These are phyloP conservation scores for Trachelipus rathkii DNA, from an alignment of 1,140 invertebrate species.

Conservation along the genomic window DNA sequence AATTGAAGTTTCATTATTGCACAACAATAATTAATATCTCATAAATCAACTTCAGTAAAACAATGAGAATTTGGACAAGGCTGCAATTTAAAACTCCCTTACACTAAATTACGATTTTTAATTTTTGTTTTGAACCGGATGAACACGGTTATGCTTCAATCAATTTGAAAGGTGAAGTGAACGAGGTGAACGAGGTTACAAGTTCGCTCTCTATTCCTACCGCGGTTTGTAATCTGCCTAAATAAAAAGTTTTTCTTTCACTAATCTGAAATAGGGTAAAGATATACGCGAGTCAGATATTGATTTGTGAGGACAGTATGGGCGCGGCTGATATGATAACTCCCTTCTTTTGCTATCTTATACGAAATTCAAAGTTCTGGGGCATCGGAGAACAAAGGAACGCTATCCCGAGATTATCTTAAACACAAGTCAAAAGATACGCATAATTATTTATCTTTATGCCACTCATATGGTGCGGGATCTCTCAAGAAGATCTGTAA, in stretches of 20 bases:
- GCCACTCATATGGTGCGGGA: background rate
- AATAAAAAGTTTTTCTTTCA: background rate
- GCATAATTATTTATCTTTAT: no score
- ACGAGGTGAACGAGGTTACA: background rate
- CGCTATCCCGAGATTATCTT: background rate
- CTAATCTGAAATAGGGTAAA: background rate
- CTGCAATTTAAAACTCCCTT: background rate
- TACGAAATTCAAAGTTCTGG: no score
- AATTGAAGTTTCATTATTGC: no score
- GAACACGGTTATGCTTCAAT: background rate
- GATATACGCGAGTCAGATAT: background rate
- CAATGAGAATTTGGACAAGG: background rate
- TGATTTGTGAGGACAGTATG: no score
- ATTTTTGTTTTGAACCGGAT: conserved; percentile 7
- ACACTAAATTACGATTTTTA: background rate
- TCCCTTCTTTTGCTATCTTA: background rate
- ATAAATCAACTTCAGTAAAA: no score
- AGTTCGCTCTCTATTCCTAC: background rate
- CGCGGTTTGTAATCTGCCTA: background rate
- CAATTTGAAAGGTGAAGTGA: background rate
- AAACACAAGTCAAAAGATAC: background rate
- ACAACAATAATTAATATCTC: no score
- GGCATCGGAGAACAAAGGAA: background rate
- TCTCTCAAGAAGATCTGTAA: background rate
- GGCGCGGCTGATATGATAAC: background rate